Evolutionary conservation across 2,113 vertebrate genomes (phyloP).

Genomic region (Rattus rattus): DNA sequence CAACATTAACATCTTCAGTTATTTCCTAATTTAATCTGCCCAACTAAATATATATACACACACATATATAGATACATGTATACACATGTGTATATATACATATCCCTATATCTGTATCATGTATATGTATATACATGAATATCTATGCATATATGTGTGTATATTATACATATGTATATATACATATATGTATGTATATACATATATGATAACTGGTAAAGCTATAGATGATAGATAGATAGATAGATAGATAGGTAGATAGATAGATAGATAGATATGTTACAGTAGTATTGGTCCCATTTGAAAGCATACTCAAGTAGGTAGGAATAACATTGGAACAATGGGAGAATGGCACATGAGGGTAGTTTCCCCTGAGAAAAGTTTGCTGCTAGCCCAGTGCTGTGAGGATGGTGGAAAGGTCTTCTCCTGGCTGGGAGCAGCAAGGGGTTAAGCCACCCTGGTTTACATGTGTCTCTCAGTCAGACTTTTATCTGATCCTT

Average conservation of each 20-base stretch:
- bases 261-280: no score
- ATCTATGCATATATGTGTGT: no score
- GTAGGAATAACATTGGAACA: background rate
- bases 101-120: no score
- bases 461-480: constrained; percentile 68
- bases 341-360: background rate
- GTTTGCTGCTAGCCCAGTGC: background rate
- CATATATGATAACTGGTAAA: background rate
- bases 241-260: no score
- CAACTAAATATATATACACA: background rate
- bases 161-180: no score
- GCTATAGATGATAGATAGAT: no score
- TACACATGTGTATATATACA: no score
- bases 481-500: constrained; percentile 75
- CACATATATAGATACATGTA: background rate
- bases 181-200: background rate
- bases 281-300: background rate
- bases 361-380: background rate
- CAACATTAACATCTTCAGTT: background rate
- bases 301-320: background rate
- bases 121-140: no score
- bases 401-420: background rate
- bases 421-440: background rate
- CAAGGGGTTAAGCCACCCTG: constrained; percentile 81
- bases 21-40: background rate